Evolutionary conservation across 2,888 invertebrate genomes (phyloP).

Genomic region (Palloptera scutellata): DNA sequence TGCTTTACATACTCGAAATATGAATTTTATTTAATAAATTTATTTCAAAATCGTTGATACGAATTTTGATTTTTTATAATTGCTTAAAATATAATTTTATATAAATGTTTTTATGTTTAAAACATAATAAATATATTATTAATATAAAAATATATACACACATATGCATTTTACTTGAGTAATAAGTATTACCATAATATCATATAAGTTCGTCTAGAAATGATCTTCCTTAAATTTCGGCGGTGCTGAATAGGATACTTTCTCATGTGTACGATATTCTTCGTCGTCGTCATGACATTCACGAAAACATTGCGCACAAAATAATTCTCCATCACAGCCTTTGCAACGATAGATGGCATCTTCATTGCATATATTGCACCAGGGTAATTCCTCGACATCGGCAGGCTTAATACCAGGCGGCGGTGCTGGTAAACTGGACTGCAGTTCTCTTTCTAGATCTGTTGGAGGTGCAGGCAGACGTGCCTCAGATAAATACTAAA

Average conservation of each 20-base stretch:
- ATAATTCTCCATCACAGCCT: conserved; percentile 82
- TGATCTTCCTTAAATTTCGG: conserved; percentile 61
- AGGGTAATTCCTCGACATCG: conserved; percentile 72
- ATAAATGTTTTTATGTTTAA: background rate
- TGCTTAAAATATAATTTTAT: background rate
- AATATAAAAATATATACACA: background rate
- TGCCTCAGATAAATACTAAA: conserved; percentile 66
- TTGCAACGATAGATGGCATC: conserved; percentile 77
- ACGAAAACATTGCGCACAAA: conserved; percentile 78
- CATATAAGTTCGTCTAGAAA: conserved; percentile 42
- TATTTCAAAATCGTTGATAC: background rate
- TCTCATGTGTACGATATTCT: conserved; percentile 63
- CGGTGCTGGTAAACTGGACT: conserved; percentile 43
- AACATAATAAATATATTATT: conserved; percentile 9
- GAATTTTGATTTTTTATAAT: background rate
- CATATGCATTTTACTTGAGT: conserved; percentile 6
- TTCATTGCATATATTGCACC: conserved; percentile 87
- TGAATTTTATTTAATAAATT: background rate
- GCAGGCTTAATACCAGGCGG: conserved; percentile 42
- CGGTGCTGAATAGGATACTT: conserved; percentile 53
- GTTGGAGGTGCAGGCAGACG: conserved; percentile 65
- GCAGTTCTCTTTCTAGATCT: conserved; percentile 63
- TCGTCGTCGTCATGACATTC: conserved; percentile 76
- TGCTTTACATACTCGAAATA: background rate
- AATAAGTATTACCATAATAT: conserved; percentile 1